A percentile compares a stretch with the other conserved stretches of the same genome.
Evolutionary conservation across 2,888 invertebrate species (phyloP).

Genomic region (Parnassius apollo): DNA sequence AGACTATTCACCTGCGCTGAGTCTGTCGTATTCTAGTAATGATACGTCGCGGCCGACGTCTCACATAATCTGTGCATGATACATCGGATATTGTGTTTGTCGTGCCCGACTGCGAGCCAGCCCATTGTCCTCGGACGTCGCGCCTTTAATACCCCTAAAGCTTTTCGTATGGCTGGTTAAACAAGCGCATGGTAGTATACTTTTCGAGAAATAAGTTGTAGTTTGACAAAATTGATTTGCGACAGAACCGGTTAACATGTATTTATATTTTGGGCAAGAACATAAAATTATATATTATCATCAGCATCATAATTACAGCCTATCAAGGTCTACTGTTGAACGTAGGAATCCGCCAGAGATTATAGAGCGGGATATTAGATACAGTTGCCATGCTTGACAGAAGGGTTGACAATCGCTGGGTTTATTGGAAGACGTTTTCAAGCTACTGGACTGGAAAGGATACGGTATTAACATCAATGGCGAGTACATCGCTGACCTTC

Average conservation of each 20-base stretch:
- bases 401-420: too few species aligned
- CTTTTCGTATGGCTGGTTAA: constrained; percentile 19
- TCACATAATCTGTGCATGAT: constrained; percentile 45
- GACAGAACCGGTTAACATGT: neutral
- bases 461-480: too few species aligned
- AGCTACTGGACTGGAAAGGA: too few species aligned
- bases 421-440: too few species aligned
- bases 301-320: too few species aligned
- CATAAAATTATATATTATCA: too few species aligned
- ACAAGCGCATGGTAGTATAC: constrained; percentile 15
- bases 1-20: constrained; percentile 10
- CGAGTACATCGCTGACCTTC: too few species aligned
- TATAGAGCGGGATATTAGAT: too few species aligned
- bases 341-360: too few species aligned
- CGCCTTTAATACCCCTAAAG: constrained; percentile 24
- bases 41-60: neutral
- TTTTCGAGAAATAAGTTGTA: constrained; percentile 12
- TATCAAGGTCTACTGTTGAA: too few species aligned
- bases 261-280: neutral
- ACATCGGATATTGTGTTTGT: constrained; percentile 60
- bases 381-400: too few species aligned
- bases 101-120: constrained; percentile 35
- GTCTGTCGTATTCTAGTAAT: constrained; percentile 1
- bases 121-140: constrained; percentile 29
- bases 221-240: constrained; percentile 14